Evolutionary conservation across 1,140 invertebrate species (phyloP).

Genomic region (Brachionus calyciflorus): DNA sequence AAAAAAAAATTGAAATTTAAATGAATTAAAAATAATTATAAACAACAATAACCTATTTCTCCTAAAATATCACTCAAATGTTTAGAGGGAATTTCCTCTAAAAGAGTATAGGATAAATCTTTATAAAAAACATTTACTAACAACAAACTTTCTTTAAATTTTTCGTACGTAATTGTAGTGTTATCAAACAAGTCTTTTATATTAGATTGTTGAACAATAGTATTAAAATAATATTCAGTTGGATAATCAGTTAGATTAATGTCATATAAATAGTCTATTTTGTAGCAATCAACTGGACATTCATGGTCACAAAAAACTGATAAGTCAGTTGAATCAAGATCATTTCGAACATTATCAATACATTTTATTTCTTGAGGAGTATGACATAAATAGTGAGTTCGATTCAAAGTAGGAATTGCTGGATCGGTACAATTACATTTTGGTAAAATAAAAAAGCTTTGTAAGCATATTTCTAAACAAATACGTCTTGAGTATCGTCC

Average conservation of each 20-base stretch:
- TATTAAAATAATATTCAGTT: constrained; percentile 9
- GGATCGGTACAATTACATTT: neutral
- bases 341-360: neutral
- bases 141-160: neutral
- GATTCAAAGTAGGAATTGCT: neutral
- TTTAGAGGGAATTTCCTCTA: neutral
- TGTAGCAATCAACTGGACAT: constrained; percentile 3
- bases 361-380: neutral
- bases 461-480: neutral
- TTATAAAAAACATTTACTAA: constrained; percentile 22
- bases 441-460: neutral
- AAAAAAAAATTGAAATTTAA: no score
- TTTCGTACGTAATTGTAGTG: neutral
- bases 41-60: neutral
- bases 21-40: no score
- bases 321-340: constrained; percentile 5
- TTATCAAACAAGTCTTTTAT: neutral
- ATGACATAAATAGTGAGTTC: neutral
- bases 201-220: neutral
- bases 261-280: neutral
- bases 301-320: neutral
- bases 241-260: neutral
- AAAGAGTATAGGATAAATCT: neutral
- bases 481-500: neutral
- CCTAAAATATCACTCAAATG: neutral